These are phyloP conservation scores for Amaurobius ferox DNA, from an alignment of 2,888 invertebrate genomes.

Conservation along the genomic window DNA sequence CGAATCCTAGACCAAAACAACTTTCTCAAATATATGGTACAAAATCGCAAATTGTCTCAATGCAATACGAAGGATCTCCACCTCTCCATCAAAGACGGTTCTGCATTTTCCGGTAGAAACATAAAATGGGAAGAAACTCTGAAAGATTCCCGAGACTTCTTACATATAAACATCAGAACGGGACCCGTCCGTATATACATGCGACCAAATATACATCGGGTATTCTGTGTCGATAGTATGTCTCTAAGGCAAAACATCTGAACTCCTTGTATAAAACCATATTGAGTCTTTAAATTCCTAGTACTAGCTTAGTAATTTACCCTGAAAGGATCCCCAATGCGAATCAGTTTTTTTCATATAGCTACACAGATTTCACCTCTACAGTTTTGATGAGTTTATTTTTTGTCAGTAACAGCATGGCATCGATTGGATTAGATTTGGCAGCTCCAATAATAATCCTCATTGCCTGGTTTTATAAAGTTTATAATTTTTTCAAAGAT, in stretches of 20 bases:
- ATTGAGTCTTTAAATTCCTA: background rate
- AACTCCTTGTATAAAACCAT: background rate
- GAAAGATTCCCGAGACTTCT: background rate
- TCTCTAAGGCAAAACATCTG: background rate
- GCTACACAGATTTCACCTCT: background rate
- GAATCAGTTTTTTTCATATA: background rate
- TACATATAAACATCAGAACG: background rate
- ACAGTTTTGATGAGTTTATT: background rate
- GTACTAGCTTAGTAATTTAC: background rate
- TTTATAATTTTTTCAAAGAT: background rate
- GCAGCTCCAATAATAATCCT: background rate
- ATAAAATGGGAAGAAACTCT: background rate
- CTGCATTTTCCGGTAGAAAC: background rate
- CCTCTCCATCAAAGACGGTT: background rate
- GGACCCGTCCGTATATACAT: conserved; percentile 4
- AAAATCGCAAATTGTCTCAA: background rate
- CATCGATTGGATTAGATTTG: background rate
- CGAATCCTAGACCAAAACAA: background rate
- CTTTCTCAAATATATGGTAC: background rate
- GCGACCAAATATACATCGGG: background rate
- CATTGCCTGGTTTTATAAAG: background rate
- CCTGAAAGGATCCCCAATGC: background rate
- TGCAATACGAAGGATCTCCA: background rate
- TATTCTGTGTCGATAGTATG: background rate
- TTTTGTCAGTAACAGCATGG: background rate